A percentile compares a stretch with the other conserved stretches of the same genome.
These are phyloP conservation scores for Tillus elongatus DNA, from an alignment of 2,888 invertebrate species.

Conservation along the genomic window DNA sequence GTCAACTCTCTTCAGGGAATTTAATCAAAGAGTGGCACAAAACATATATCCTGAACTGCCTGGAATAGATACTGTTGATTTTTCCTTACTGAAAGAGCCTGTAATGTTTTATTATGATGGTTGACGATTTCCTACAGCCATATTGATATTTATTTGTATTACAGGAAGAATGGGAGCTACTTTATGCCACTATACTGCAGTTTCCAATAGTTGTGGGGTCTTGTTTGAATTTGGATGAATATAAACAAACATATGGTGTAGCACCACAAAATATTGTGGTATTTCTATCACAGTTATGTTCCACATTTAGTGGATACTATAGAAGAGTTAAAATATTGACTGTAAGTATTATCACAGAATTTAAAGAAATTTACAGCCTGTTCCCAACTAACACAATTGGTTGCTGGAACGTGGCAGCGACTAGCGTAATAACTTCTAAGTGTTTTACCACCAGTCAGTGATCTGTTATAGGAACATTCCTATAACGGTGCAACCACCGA, in stretches of 20 bases:
- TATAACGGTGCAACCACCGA: too few species aligned
- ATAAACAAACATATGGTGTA: slow-evolving; percentile 45
- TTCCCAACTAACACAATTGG: too few species aligned
- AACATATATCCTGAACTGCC: slow-evolving; percentile 55
- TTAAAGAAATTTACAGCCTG: too few species aligned
- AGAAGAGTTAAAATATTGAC: slow-evolving; percentile 58
- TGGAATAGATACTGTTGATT: slow-evolving; percentile 50
- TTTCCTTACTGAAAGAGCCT: slow-evolving; percentile 54
- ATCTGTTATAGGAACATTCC: too few species aligned
- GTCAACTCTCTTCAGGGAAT: slow-evolving; percentile 55
- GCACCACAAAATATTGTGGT: slow-evolving; percentile 56
- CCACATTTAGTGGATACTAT: slow-evolving; percentile 66
- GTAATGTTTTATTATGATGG: slow-evolving; percentile 38
- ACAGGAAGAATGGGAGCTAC: slow-evolving; percentile 69
- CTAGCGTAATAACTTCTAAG: too few species aligned
- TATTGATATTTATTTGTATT: slow-evolving; percentile 29
- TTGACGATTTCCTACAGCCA: too few species aligned
- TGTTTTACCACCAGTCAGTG: too few species aligned
- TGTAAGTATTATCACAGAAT: slow-evolving; percentile 47
- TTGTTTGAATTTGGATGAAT: slow-evolving; percentile 47
- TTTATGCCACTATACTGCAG: slow-evolving; percentile 58
- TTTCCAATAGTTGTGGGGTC: slow-evolving; percentile 53
- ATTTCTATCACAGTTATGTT: slow-evolving; percentile 55
- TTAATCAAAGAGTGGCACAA: slow-evolving; percentile 46
- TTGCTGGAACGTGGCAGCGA: too few species aligned